Base-by-base conservation (phyloP, 1,140 invertebrate species). In the Himalopsyche phryganea region DNA sequence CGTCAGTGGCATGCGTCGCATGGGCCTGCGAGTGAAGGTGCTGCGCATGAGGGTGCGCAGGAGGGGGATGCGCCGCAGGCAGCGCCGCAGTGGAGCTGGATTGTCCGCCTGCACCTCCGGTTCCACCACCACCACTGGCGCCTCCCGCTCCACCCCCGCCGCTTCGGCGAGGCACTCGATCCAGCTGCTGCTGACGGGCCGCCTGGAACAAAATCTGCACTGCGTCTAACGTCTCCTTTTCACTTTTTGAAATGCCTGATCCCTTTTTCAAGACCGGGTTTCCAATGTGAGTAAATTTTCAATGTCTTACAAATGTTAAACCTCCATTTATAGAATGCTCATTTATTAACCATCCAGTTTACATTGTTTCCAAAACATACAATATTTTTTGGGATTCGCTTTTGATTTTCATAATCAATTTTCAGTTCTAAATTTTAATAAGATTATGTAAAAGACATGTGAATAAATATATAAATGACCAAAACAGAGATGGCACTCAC, bases 161-260 rank as follows among this genome's bases (percentile, higher is more conserved):
- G 63, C 86, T 87, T 56, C 91, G 83, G 66, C 91, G 83, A 59
- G 92, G 91, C 71, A 93, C 80, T 60, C 92, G 81, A 75, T 94
- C 91, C 67, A 94, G 73, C 74, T 92, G 89, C 78, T 94, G 91
- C 65, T 91, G 82, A 32, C 86, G 86, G 66, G 86, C 85, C 84
- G 71, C 67, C 66, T 63, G 44, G 57, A 59, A 50, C 32, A 32
- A 15, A 11, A 28, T 9, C 23, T 28, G 23, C 23, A 28, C 23
- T 9, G 23, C 23, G 23, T 28, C 23, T 5, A 28, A 28, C 3
- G 23, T 28, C 23, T 5, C n/a, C n/a, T n/a, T n/a, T n/a, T n/a
- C n/a, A n/a, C n/a, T n/a, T n/a, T n/a, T n/a, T n/a, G n/a, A n/a
- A n/a, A n/a, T n/a, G n/a, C n/a, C n/a, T n/a, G n/a, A n/a, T n/a